Conservation (phyloP, 2,888 invertebrate species). For the Coronaproctus castanopsis region DNA sequence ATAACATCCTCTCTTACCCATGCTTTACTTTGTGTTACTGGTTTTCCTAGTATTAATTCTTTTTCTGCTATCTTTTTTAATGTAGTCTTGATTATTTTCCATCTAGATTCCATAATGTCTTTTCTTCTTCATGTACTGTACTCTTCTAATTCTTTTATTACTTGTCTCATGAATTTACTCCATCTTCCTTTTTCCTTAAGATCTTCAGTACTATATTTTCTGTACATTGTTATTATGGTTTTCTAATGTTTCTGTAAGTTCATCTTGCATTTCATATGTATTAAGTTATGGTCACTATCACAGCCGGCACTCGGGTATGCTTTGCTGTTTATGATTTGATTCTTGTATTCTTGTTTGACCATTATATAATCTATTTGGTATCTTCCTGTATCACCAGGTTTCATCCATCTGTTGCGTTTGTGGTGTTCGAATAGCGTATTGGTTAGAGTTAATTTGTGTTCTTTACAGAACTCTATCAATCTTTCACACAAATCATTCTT, state of each 20-base stretch:
- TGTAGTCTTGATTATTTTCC: background rate
- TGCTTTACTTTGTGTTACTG: background rate
- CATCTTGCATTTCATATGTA: background rate
- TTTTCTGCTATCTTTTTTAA: background rate
- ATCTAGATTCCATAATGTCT: background rate
- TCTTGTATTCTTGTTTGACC: background rate
- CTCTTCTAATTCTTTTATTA: background rate
- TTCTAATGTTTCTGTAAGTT: background rate
- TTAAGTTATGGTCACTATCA: background rate
- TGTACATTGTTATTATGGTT: background rate
- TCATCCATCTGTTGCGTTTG: background rate
- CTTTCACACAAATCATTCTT: background rate
- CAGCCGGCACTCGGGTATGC: background rate
- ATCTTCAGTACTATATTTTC: background rate
- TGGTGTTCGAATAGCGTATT: background rate
- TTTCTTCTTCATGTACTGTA: background rate
- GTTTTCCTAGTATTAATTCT: background rate
- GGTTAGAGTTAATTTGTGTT: background rate
- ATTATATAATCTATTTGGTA: background rate
- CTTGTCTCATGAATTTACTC: background rate
- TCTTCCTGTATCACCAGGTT: background rate
- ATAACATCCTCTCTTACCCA: background rate
- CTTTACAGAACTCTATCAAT: background rate
- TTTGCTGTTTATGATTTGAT: background rate
- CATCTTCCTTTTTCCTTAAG: background rate